Percentiles rank a stretch among this genome's conserved stretches.
phyloP scores from a whole-genome alignment of 64 coral and sea anemone species.

The Pocillopora verrucosa region DNA sequence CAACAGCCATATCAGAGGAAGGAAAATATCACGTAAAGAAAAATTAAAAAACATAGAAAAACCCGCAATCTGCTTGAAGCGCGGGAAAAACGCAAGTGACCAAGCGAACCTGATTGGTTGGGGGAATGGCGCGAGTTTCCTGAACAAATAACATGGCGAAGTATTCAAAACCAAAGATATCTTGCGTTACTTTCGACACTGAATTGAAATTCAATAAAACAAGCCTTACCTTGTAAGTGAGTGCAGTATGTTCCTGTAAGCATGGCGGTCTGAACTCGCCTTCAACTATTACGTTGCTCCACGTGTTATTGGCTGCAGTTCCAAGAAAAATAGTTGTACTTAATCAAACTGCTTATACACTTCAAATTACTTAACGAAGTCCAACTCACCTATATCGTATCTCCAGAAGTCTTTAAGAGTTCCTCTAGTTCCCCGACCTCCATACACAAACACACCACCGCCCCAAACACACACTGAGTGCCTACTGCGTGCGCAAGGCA shows the following conservation, averaged over 20 bases:
- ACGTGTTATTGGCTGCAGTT: conserved; percentile 61
- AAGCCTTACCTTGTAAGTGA: conserved; percentile 69
- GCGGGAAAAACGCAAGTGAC: too few species aligned
- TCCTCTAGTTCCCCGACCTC: conserved; percentile 77
- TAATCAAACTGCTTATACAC: neutral
- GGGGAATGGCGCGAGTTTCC: too few species aligned
- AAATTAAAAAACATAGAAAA: too few species aligned
- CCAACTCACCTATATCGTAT: conserved; percentile 83
- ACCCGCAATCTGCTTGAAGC: too few species aligned
- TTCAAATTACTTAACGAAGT: neutral
- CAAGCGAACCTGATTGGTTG: too few species aligned
- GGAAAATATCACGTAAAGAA: too few species aligned
- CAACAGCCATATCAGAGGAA: neutral
- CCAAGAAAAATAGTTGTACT: neutral
- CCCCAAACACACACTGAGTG: conserved; percentile 76
- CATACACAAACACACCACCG: conserved; percentile 80
- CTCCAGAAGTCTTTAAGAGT: conserved; percentile 96
- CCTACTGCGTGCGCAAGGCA: conserved; percentile 86
- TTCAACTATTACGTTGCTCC: conserved; percentile 55
- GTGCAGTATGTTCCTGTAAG: conserved; percentile 80
- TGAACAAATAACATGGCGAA: neutral
- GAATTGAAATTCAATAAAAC: too few species aligned
- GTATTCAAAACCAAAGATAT: too few species aligned
- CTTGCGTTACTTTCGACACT: too few species aligned
- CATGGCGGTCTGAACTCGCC: conserved; percentile 59